Percentiles rank a stretch among this genome's conserved stretches.
phyloP scores from a whole-genome alignment of 2,797 vertebrate species.

The Lagocephalus sceleratus region DNA sequence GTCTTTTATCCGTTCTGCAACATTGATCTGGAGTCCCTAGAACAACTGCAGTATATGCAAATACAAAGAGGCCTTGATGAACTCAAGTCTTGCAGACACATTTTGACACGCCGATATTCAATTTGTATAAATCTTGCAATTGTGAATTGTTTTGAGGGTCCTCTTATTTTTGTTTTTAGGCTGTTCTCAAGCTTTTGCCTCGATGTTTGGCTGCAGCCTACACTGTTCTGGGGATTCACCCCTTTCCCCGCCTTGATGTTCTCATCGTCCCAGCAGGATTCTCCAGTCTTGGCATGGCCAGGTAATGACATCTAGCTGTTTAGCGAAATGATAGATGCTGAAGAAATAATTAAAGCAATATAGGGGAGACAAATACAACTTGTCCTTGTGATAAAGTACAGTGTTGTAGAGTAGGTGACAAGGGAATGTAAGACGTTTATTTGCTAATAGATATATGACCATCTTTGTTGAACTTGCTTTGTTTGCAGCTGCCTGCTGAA shows the following conservation, averaged over 20 bases:
- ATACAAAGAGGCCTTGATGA: background rate
- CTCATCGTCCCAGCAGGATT: constrained; percentile 92
- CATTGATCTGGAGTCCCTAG: background rate
- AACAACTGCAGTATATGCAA: background rate
- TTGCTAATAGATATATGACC: no score
- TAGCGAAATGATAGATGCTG: background rate
- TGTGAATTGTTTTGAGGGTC: constrained; percentile 7
- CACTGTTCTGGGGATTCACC: constrained; percentile 84
- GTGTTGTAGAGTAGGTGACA: background rate
- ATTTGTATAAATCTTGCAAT: background rate
- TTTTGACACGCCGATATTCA: no score
- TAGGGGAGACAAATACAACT: background rate
- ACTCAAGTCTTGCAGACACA: background rate
- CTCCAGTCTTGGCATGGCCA: constrained; percentile 96
- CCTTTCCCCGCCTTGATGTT: constrained; percentile 90
- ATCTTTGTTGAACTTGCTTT: no score
- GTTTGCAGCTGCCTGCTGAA: no score
- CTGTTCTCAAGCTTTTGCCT: constrained; percentile 78
- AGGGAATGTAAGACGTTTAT: no score
- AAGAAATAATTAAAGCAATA: background rate
- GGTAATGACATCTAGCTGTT: constrained; percentile 63
- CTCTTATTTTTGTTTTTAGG: constrained; percentile 37
- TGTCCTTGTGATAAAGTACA: no score
- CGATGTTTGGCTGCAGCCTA: constrained; percentile 87
- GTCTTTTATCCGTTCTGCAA: no score